phyloP scores from a whole-genome alignment of 2,797 vertebrate genomes.

The Zalophus californianus region DNA sequence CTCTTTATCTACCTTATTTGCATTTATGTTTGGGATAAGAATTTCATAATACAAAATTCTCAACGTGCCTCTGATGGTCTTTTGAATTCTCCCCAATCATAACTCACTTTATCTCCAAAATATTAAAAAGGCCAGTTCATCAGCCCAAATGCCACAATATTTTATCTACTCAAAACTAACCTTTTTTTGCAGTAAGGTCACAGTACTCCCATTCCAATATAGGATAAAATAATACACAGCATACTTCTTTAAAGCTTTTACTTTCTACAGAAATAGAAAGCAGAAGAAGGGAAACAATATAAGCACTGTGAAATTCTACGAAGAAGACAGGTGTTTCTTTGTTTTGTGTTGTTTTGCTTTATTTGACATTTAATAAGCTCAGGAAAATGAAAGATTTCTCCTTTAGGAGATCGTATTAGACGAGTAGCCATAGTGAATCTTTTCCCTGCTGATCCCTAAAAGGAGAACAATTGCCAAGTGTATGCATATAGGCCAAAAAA shows the following conservation, averaged over 20 bases:
- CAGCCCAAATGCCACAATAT: not conserved
- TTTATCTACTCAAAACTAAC: not conserved
- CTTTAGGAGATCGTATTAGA: not conserved
- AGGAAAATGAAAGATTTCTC: not conserved
- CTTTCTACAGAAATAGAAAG: not conserved
- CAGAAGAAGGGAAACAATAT: not conserved
- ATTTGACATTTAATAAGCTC: not conserved
- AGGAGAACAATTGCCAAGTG: not conserved
- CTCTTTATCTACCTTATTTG: constrained; percentile 4
- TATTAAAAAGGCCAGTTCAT: not conserved
- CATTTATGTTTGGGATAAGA: not conserved
- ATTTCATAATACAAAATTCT: not conserved
- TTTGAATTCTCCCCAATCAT: not conserved
- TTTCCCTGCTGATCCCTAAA: not conserved
- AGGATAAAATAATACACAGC: not conserved
- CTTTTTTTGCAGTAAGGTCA: not conserved
- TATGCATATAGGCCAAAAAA: not conserved
- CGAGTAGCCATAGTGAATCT: not conserved
- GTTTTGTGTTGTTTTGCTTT: not conserved
- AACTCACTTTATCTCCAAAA: constrained; percentile 19
- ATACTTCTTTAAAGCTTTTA: not conserved
- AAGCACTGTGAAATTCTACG: not conserved
- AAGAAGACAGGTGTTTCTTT: not conserved
- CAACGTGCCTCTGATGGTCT: not conserved
- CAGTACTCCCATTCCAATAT: not conserved